These are phyloP conservation scores for Eonycteris spelaea DNA, from an alignment of 2,113 vertebrate species.

Conservation along the genomic window DNA sequence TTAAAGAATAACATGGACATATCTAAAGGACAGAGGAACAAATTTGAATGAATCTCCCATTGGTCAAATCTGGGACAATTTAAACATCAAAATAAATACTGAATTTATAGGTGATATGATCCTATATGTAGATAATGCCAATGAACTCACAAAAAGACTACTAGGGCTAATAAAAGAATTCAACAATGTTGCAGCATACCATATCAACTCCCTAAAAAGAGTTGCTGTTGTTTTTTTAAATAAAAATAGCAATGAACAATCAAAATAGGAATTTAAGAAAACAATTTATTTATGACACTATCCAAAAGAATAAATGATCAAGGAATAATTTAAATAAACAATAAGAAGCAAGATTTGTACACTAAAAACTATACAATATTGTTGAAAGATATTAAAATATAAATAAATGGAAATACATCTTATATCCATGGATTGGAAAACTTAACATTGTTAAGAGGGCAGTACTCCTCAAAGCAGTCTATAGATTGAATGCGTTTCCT, in stretches of 20 bases:
- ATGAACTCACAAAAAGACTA: background rate
- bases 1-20: background rate
- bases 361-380: background rate
- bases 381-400: constrained; percentile 8
- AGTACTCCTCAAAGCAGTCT: background rate
- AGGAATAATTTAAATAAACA: constrained; percentile 13
- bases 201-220: background rate
- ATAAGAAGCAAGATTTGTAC: background rate
- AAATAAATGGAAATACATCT: background rate
- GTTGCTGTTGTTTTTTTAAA: background rate
- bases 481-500: background rate
- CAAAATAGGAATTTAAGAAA: background rate
- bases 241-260: background rate
- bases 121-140: background rate
- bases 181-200: background rate
- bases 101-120: background rate
- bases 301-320: constrained; percentile 4
- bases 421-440: background rate
- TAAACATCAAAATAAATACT: constrained; percentile 1
- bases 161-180: background rate
- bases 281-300: background rate
- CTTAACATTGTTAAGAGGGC: background rate
- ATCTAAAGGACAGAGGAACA: background rate
- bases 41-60: background rate
- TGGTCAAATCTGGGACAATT: background rate